Base-by-base conservation (phyloP, 2,888 invertebrate genomes). In the Tethea ocularis region DNA sequence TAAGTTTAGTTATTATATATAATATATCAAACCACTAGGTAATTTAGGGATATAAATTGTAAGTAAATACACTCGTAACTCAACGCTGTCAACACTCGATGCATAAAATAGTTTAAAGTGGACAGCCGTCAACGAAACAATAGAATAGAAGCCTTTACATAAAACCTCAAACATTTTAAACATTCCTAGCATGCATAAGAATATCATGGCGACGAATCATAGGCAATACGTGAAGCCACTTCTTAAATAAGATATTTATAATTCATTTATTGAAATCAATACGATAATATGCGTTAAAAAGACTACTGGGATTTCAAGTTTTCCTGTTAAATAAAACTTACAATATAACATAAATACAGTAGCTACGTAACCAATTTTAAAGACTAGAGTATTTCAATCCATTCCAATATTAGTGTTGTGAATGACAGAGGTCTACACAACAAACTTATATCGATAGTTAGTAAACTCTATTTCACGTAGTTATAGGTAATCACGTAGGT, bases 121-220 rank as follows among this genome's bases (percentile, higher is more conserved):
- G 29, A 33, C 20, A 36, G 11, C 20, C 13, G 46, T 46, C 46
- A 20, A 36, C 22, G 22, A 33, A 54, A 54, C 54, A 54, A 54
- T 33, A 17, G 17, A 52, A 52, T 29, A 29, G 23, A 6, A 26
- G 52, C 17, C 8, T 54, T 15, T 11, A 20, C 33, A 33, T 20
- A 36, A 41, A 46, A 46, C 46, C 68, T 66, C 57, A 61, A 61
- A 57, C 62, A 72, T 70, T 72, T 80, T 74, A 80, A 69, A 81
- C 82, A 88, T 88, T 87, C 84, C 65, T 64, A 62, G 63, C 84
- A 72, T 82, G 84, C 81, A 71, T 76, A 73, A 74, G 75, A 74
- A 71, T 71, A 69, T 74, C 69, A 54, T 36, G 36, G 78, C 75
- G 71, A 75, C 74, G 69, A 71, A 82, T 76, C 82, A 77, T 66